Percentiles rank a stretch among this genome's conserved stretches.
Evolutionary conservation across 2,113 vertebrate species (phyloP).

Genomic region (Leuciscus idus): DNA sequence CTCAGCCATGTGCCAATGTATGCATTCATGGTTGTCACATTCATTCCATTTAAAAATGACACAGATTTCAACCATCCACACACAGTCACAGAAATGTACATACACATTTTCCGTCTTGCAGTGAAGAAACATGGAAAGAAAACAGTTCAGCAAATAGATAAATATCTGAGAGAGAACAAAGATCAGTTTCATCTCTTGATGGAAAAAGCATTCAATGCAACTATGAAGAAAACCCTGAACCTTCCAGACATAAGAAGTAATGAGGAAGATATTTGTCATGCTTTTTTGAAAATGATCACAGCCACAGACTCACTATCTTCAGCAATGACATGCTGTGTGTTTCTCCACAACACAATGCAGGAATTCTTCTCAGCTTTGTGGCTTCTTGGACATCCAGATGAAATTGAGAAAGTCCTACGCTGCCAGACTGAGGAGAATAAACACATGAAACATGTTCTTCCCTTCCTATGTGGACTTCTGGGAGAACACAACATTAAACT

Average conservation of each 20-base stretch:
- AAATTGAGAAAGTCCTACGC: slow-evolving; percentile 43
- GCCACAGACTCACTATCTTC: background rate
- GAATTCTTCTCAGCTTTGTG: slow-evolving; percentile 59
- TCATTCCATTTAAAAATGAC: slow-evolving; percentile 6
- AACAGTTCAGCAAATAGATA: background rate
- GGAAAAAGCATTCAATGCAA: slow-evolving; percentile 35
- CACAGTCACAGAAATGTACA: slow-evolving; percentile 41
- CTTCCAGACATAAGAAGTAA: background rate
- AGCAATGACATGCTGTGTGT: background rate
- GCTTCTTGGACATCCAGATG: slow-evolving; percentile 43
- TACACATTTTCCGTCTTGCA: slow-evolving; percentile 35
- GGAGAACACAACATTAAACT: slow-evolving; percentile 26
- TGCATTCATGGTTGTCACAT: slow-evolving; percentile 45
- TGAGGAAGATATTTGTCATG: background rate
- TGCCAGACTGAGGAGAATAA: slow-evolving; percentile 46
- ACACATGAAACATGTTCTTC: slow-evolving; percentile 55
- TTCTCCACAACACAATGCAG: slow-evolving; percentile 60
- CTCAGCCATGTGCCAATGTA: slow-evolving; percentile 60
- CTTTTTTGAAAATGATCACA: slow-evolving; percentile 36
- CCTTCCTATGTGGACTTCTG: slow-evolving; percentile 56
- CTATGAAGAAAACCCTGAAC: slow-evolving; percentile 25
- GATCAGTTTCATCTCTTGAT: slow-evolving; percentile 7
- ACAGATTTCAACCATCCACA: background rate
- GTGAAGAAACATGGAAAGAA: slow-evolving; percentile 26
- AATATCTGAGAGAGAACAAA: background rate